These are phyloP conservation scores for Drosophila dunni DNA, from an alignment of 1,140 invertebrate species.

Conservation along the genomic window DNA sequence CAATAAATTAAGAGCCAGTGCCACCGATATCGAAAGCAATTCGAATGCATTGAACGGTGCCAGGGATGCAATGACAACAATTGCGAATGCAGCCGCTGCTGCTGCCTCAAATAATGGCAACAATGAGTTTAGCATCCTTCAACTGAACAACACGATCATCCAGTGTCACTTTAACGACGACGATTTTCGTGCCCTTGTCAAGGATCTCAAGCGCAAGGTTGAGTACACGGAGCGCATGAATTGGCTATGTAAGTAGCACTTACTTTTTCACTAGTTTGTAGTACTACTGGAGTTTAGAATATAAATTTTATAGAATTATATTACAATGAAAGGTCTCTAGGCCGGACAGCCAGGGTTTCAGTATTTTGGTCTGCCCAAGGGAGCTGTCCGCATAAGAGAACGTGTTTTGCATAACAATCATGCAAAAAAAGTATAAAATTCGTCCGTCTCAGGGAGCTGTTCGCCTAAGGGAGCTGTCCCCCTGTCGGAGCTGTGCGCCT, in stretches of 20 bases:
- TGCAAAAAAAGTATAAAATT: too few relatives aligned
- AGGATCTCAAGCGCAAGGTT: constrained; percentile 83
- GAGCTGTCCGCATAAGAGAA: too few relatives aligned
- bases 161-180: constrained; percentile 84
- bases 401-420: too few relatives aligned
- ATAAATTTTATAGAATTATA: too few relatives aligned
- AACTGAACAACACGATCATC: constrained; percentile 83
- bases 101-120: constrained; percentile 64
- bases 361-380: too few relatives aligned
- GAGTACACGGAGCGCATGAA: constrained; percentile 85
- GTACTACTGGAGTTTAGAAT: too few relatives aligned
- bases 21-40: constrained; percentile 65
- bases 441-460: too few relatives aligned
- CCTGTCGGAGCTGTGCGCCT: too few relatives aligned
- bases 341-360: too few relatives aligned
- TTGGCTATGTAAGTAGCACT: constrained; percentile 83
- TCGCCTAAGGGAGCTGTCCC: too few relatives aligned
- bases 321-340: too few relatives aligned
- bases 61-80: constrained; percentile 34
- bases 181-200: constrained; percentile 78
- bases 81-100: constrained; percentile 24
- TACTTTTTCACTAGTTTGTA: neutral
- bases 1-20: constrained; percentile 67
- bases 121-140: constrained; percentile 82
- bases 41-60: constrained; percentile 66